These are phyloP conservation scores for Plagodis dolabraria DNA, from an alignment of 2,888 invertebrate species.

Conservation along the genomic window DNA sequence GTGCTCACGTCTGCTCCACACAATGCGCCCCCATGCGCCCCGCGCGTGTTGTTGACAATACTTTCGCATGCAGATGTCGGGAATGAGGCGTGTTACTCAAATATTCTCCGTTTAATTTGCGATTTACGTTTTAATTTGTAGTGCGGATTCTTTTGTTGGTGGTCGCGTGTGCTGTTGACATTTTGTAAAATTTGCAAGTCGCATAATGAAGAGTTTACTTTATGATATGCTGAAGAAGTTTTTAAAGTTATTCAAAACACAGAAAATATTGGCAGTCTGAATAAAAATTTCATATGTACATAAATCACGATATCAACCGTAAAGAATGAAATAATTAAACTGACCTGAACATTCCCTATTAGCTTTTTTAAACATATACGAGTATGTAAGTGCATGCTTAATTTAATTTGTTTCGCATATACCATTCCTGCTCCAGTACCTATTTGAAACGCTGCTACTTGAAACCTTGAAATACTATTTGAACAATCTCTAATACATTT, in stretches of 20 bases:
- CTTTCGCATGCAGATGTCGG: constrained; percentile 35
- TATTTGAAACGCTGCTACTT: too few species aligned
- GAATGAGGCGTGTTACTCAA: constrained; percentile 27
- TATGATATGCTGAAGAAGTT: too few species aligned
- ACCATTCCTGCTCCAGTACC: too few species aligned
- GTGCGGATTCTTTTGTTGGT: background rate
- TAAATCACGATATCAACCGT: too few species aligned
- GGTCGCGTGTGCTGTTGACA: background rate
- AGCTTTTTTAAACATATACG: too few species aligned
- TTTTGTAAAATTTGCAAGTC: background rate
- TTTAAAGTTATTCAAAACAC: background rate
- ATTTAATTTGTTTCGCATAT: too few species aligned
- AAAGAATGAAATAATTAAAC: too few species aligned
- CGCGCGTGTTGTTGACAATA: constrained; percentile 41
- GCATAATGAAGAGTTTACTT: too few species aligned
- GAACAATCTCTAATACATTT: background rate
- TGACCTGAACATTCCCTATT: too few species aligned
- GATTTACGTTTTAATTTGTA: constrained; percentile 10
- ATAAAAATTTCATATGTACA: background rate
- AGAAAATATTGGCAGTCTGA: background rate
- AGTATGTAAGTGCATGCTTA: too few species aligned
- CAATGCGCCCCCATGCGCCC: constrained; percentile 46
- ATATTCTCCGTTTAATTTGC: constrained; percentile 31
- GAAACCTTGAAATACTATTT: too few species aligned
- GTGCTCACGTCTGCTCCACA: constrained; percentile 45